Percentiles rank a stretch among this genome's conserved stretches.
These are phyloP conservation scores for Boleophthalmus pectinirostris DNA, from an alignment of 2,113 vertebrate species.

Conservation along the genomic window DNA sequence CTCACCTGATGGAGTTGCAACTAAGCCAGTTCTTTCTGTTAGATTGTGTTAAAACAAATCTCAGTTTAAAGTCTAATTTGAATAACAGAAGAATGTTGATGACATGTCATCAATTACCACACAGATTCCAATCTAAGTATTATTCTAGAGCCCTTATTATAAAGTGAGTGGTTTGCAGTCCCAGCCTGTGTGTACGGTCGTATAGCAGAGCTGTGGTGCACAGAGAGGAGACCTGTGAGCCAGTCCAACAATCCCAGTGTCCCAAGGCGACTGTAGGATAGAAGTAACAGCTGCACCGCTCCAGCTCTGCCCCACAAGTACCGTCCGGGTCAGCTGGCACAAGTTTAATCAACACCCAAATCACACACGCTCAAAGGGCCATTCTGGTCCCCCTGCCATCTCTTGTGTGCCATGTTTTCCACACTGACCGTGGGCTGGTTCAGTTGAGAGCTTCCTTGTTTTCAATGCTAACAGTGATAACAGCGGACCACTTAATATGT, in stretches of 20 bases:
- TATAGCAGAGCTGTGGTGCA: slow-evolving; percentile 62
- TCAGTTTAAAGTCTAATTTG: too few relatives aligned
- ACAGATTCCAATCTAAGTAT: slow-evolving; percentile 5
- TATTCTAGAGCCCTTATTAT: slow-evolving; percentile 14
- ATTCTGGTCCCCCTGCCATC: slow-evolving; percentile 53
- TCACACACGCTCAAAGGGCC: slow-evolving; percentile 65
- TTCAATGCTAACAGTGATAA: too few relatives aligned
- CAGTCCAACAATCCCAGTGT: slow-evolving; percentile 64
- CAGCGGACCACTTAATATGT: too few relatives aligned
- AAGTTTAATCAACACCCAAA: slow-evolving; percentile 75
- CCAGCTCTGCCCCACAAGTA: slow-evolving; percentile 49
- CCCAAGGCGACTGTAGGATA: slow-evolving; percentile 64
- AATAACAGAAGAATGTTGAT: too few relatives aligned
- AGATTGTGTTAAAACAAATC: too few relatives aligned
- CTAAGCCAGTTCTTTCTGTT: too few relatives aligned
- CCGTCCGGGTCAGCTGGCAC: slow-evolving; percentile 68
- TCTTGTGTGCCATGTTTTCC: neutral
- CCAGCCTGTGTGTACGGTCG: slow-evolving; percentile 30
- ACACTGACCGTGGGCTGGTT: neutral
- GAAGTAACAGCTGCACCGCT: slow-evolving; percentile 72
- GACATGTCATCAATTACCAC: too few relatives aligned
- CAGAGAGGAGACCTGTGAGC: slow-evolving; percentile 53
- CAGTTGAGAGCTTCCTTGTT: neutral
- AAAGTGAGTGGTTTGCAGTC: slow-evolving; percentile 36
- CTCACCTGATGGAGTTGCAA: too few relatives aligned